These are phyloP conservation scores for Allolobophora icterica DNA, from an alignment of 2,888 invertebrate species.

Conservation along the genomic window DNA sequence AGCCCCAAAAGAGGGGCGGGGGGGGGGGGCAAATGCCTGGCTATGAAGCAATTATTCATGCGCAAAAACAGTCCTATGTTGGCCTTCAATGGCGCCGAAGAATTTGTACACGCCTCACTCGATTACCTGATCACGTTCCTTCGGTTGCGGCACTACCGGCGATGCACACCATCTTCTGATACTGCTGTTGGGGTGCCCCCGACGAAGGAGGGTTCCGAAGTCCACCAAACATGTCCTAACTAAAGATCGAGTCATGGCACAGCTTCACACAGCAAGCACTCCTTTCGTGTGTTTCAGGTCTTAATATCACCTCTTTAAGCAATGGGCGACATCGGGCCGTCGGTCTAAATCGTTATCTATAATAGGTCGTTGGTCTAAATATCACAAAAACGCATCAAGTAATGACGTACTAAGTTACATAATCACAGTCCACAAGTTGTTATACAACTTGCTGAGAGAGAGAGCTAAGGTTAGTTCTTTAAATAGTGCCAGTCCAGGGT, in stretches of 20 bases:
- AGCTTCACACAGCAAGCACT: not conserved
- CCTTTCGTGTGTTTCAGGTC: not conserved
- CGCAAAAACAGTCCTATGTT: no score
- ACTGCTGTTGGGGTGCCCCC: not conserved
- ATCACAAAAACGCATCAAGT: not conserved
- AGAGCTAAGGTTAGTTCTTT: not conserved
- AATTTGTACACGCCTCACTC: not conserved
- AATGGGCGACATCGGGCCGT: not conserved
- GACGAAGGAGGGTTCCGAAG: not conserved
- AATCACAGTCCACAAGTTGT: not conserved
- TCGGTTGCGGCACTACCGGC: slow-evolving; percentile 1
- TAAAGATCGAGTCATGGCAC: not conserved
- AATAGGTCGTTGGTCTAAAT: no score
- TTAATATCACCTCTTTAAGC: not conserved
- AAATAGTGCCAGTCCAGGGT: not conserved
- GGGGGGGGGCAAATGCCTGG: no score
- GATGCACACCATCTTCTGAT: not conserved
- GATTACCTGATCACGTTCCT: not conserved
- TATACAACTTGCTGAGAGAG: not conserved
- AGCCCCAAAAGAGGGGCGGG: no score
- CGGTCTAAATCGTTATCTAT: not conserved
- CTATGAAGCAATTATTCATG: no score
- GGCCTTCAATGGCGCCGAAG: no score
- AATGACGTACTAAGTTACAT: no score
- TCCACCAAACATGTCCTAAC: not conserved